Evolutionary conservation across 2,797 vertebrate species (phyloP), one percentile per base, ranked within the genome.

Genomic region (Danio choprae): DNA sequence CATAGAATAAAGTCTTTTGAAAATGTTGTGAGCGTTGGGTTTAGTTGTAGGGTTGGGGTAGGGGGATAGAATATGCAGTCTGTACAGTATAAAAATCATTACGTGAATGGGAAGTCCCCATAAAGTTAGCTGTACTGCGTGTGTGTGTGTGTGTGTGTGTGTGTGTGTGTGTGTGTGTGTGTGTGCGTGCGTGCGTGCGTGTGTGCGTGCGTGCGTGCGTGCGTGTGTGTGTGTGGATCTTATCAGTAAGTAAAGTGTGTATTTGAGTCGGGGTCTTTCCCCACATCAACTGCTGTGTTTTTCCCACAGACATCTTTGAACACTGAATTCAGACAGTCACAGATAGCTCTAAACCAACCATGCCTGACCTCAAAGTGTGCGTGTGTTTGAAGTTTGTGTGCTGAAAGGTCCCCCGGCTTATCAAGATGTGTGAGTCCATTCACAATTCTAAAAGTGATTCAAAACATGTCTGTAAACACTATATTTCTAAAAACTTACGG

Each of bases 241-340:
- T 79, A 71, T 85, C 43, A 67, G 15, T 80, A 7, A 62, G 53
- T 73, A 51, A 46, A 72, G n/a, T 53, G 22, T 68, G 22, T 62
- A 38, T 36, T 43, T 38, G 22, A 44, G n/a, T 65, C 20, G 40
- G 62, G 74, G 78, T 72, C 81, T 82, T 92, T 84, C 88, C 29
- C 91, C 89, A 90, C 88, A 91, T 86, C 86, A 86, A 84, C 74
- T 80, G 64, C 80, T 62, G 86, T 89, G 86, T 89, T 78, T 81
- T 92, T 93, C 91, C 89, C 90, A 90, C 90, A 89, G 90, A 91
- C 83, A 0, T 65, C 81, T 85, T 58, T 70, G 65, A 88, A 84
- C 59, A 71, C 44, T 60, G 65, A 4, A 77, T 75, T 60, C 77
- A 87, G 88, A 89, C 89, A 87, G 85, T 77, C 16, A 9, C 22